Percentiles rank a stretch among this genome's conserved stretches.
phyloP scores from a whole-genome alignment of 2,113 vertebrate genomes.

The Spea bombifrons region DNA sequence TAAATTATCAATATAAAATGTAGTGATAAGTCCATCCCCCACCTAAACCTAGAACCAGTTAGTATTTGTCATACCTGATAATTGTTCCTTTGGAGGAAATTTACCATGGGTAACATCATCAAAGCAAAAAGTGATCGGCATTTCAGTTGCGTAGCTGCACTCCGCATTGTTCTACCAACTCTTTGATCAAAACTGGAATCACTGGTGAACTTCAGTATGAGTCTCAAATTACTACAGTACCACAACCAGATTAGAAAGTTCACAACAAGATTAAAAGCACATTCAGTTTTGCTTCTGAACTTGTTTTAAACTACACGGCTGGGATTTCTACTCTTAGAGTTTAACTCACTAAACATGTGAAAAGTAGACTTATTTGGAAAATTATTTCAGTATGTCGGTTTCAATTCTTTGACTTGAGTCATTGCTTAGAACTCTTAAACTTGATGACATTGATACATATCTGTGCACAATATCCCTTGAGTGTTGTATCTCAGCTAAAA shows the following conservation, averaged over 20 bases:
- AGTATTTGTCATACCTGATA: too few relatives aligned
- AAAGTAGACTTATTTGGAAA: constrained; percentile 5
- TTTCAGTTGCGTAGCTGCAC: too few relatives aligned
- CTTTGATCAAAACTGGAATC: too few relatives aligned
- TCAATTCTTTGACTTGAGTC: constrained; percentile 19
- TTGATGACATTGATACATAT: constrained; percentile 25
- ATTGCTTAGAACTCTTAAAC: constrained; percentile 21
- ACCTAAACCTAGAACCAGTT: too few relatives aligned
- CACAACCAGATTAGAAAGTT: neutral
- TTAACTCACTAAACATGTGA: neutral
- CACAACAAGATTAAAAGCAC: neutral
- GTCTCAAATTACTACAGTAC: neutral
- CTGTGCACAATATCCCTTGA: constrained; percentile 12
- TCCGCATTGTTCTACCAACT: too few relatives aligned
- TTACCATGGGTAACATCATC: too few relatives aligned
- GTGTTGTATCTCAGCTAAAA: constrained; percentile 23
- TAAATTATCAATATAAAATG: too few relatives aligned
- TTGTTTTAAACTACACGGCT: neutral
- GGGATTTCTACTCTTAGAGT: neutral
- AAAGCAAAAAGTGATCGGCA: too few relatives aligned
- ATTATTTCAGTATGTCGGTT: constrained; percentile 21
- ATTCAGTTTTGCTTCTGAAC: neutral
- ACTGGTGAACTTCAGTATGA: neutral
- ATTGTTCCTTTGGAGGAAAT: too few relatives aligned
- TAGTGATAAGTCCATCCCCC: too few relatives aligned